Evolutionary conservation across 2,797 vertebrate genomes (phyloP), one percentile per base, ranked within the genome.

Genomic region (Centroberyx gerrardi): DNA sequence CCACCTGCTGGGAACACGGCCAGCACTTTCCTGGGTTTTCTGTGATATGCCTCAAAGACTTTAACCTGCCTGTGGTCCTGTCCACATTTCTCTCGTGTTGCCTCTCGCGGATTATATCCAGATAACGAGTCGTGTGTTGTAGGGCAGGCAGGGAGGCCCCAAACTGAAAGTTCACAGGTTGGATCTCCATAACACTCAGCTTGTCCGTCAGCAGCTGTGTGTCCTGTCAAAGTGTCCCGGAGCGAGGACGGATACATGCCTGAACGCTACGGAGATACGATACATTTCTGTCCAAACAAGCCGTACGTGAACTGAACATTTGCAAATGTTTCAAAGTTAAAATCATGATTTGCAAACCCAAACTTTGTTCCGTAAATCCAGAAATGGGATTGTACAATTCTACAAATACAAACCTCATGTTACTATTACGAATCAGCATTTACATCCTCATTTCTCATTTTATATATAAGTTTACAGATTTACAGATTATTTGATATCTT

Each of bases 1-100:
- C 80, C 81, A 90, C 86, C 86, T 90, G 90, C 85, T 82, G 81
- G 80, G 75, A 89, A 83, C 77, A 65, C 7, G 70, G 72, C 78
- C 76, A 61, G n/a, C 72, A 17, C 64, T 75, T 84, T 73, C 17
- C 70, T 42, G 61, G 68, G 62, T 82, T 81, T 52, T 81, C 68
- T 15, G 18, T 62, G 49, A 69, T 84, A 79, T 7, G 55, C 78
- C 75, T 83, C 62, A 22, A 53, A 72, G 67, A 74, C 73, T 61
- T 72, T 17, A 64, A 75, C 60, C 44, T 38, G 29, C 40, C 64
- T 1, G 51, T 62, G 3, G 14, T 10, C 65, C 71, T 81, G 81
- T 79, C 56, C 53, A 77, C 78, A 76, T 38, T 56, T 59, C 81
- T 84, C 68, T 65, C 65, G 42, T 59, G 75, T 40, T 78, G 53